Percentiles rank a stretch among this genome's conserved stretches.
These are phyloP conservation scores for Bos javanicus DNA, from an alignment of 2,113 vertebrate genomes.

Conservation along the genomic window DNA sequence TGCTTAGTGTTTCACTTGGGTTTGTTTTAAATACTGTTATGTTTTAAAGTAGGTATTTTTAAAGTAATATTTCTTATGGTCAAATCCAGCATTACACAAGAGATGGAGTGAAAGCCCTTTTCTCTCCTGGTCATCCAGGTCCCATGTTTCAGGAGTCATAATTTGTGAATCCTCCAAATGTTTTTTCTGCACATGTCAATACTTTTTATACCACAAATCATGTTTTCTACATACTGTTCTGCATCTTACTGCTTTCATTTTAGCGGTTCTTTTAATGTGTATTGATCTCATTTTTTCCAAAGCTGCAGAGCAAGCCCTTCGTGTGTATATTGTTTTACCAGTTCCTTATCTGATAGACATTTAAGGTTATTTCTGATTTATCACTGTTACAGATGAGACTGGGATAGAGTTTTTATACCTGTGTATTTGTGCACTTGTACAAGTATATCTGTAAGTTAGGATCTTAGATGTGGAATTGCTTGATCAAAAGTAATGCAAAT, in stretches of 20 bases:
- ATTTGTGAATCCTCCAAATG: not conserved
- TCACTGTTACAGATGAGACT: not conserved
- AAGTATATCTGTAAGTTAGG: not conserved
- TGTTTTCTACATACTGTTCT: not conserved
- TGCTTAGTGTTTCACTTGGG: not conserved
- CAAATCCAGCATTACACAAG: not conserved
- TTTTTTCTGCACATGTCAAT: not conserved
- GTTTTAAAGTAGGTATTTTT: not conserved
- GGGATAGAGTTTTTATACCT: not conserved
- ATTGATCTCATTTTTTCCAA: not conserved
- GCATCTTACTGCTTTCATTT: not conserved
- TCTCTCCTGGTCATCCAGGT: not conserved
- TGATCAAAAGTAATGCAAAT: not conserved
- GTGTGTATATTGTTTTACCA: not conserved
- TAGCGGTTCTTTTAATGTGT: not conserved
- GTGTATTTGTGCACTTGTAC: not conserved
- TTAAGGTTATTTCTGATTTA: not conserved
- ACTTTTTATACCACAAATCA: not conserved
- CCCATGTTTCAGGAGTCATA: not conserved
- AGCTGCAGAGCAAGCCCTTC: not conserved
- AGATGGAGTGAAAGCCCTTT: constrained; percentile 6
- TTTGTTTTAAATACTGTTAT: not conserved
- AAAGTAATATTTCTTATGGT: not conserved
- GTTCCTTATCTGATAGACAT: not conserved
- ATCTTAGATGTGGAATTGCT: not conserved